These are phyloP conservation scores for Melanocharis versteri DNA, from an alignment of 2,113 vertebrate genomes.

Conservation along the genomic window DNA sequence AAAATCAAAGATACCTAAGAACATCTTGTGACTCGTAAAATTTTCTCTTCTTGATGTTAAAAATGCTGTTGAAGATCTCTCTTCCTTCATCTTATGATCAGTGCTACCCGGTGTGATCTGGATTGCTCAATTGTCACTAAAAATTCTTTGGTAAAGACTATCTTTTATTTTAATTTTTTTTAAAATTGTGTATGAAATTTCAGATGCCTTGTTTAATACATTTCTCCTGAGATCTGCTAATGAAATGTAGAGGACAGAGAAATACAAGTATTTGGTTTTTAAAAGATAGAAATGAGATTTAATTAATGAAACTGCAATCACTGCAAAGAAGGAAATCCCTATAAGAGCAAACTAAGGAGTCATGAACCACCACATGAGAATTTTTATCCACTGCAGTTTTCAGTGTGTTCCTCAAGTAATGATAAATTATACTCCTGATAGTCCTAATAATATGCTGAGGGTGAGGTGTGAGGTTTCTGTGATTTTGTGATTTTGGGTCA, in stretches of 20 bases:
- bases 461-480: neutral
- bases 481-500: neutral
- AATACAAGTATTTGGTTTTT: neutral
- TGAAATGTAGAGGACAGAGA: constrained; percentile 18
- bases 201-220: constrained; percentile 30
- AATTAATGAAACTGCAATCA: neutral
- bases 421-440: constrained; percentile 41
- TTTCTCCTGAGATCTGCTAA: constrained; percentile 49
- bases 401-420: constrained; percentile 45
- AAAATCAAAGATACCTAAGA: constrained; percentile 70
- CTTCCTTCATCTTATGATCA: constrained; percentile 56
- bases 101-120: constrained; percentile 55
- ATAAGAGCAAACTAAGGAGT: constrained; percentile 24
- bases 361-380: neutral
- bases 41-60: constrained; percentile 68
- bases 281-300: neutral
- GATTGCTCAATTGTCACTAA: constrained; percentile 36
- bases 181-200: constrained; percentile 33
- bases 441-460: neutral
- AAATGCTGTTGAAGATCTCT: constrained; percentile 62
- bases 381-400: constrained; percentile 45
- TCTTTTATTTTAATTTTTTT: constrained; percentile 27
- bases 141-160: constrained; percentile 23
- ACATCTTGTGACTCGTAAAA: constrained; percentile 61
- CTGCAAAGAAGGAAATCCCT: constrained; percentile 30